phyloP scores from a whole-genome alignment of 1,140 invertebrate genomes.

The Triops longicaudatus region DNA sequence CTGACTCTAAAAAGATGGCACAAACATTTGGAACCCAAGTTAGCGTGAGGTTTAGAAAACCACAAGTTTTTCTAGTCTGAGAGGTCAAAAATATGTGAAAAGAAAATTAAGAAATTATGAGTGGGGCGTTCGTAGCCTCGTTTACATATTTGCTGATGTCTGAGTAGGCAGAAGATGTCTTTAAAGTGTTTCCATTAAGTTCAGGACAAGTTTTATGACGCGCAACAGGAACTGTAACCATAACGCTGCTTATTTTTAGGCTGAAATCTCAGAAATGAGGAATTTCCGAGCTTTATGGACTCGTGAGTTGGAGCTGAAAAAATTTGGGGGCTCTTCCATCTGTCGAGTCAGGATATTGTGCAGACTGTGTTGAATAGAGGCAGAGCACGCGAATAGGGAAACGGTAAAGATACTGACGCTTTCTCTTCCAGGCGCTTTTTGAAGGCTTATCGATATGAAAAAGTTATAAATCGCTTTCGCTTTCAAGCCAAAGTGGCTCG shows the following conservation, averaged over 20 bases:
- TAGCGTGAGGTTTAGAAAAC: no score
- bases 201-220: background rate
- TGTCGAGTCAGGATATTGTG: background rate
- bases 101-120: background rate
- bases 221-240: background rate
- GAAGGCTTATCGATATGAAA: background rate
- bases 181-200: constrained; percentile 4
- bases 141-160: constrained; percentile 12
- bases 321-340: background rate
- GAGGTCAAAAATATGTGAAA: no score
- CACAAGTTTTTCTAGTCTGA: no score
- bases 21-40: no score
- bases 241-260: no score
- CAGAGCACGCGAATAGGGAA: background rate
- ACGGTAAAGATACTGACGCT: background rate
- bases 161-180: background rate
- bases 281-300: no score
- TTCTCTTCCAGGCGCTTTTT: background rate
- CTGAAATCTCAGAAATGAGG: no score
- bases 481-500: background rate
- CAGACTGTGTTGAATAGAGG: background rate
- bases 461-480: background rate
- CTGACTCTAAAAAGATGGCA: no score
- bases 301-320: background rate
- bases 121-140: background rate